These are phyloP conservation scores for Colostygia pectinataria DNA, from an alignment of 2,888 invertebrate species.

Conservation along the genomic window DNA sequence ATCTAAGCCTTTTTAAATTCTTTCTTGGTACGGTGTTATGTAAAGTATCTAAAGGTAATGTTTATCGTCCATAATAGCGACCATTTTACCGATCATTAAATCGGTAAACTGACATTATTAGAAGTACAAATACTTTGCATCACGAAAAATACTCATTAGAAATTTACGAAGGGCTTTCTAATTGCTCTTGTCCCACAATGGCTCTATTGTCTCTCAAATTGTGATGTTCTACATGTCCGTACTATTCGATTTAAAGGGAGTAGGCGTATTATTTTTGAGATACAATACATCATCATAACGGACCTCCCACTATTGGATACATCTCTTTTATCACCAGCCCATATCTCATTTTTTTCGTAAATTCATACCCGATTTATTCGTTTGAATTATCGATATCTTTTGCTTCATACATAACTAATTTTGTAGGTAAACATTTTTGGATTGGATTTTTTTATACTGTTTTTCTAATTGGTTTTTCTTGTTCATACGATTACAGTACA, in stretches of 20 bases:
- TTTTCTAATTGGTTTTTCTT: too few relatives aligned
- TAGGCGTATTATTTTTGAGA: conserved; percentile 36
- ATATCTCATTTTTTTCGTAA: conserved; percentile 12
- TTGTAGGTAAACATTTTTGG: too few relatives aligned
- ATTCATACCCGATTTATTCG: too few relatives aligned
- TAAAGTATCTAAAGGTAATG: conserved; percentile 25
- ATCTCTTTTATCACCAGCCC: conserved; percentile 22
- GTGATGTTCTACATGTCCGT: conserved; percentile 31
- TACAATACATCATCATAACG: conserved; percentile 32
- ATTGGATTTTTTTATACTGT: too few relatives aligned
- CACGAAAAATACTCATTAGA: conserved; percentile 59
- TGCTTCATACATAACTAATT: too few relatives aligned
- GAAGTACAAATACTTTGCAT: conserved; percentile 45
- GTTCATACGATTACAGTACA: too few relatives aligned
- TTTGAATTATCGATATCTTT: too few relatives aligned
- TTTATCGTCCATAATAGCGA: conserved; percentile 31
- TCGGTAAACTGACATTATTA: conserved; percentile 40
- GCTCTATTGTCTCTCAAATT: conserved; percentile 38
- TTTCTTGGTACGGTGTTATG: conserved; percentile 1
- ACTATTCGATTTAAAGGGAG: conserved; percentile 31
- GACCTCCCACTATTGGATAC: conserved; percentile 33
- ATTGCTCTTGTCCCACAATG: conserved; percentile 47
- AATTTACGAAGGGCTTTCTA: conserved; percentile 59
- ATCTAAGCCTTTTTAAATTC: background rate
- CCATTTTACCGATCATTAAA: too few relatives aligned